Base-by-base conservation (phyloP, 2,888 invertebrate genomes). In the Dryobota labecula region DNA sequence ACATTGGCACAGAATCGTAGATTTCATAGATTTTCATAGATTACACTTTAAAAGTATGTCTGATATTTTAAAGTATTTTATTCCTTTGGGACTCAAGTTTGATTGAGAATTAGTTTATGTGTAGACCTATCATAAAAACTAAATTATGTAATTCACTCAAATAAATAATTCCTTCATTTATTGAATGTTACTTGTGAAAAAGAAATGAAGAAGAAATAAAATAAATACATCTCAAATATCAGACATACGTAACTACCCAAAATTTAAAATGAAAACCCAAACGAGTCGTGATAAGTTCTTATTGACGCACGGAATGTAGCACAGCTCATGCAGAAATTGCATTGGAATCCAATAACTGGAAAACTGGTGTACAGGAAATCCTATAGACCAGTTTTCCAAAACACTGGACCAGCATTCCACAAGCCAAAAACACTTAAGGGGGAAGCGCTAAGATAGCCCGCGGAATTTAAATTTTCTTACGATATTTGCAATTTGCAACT, bases 1-100 rank as follows among this genome's bases (percentile, higher is more conserved):
- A 57, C 72, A 79, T 87, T 82, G 75, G 78, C 85, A 85, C 78
- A 60, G 4, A 66, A 56, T 58, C 20, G 45, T 80, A 83, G 77
- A 70, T 71, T 27, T 3, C 18, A 30, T 56, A 56, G 53, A 66
- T 53, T n/a, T n/a, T n/a, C 8, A 36, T 36, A 36, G 36, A 60
- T 73, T 70, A 73, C 51, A 76, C 54, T 20, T 38, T 8, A 0
- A 7, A 33, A 67, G 49, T 73, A 27, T 70, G 45, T 68, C 61
- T 60, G 53, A 82, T 20, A 65, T 68, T 66, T 63, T 53, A 1
- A 8, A 1, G 30, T 33, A 3, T 58, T 54, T 47, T 30, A 24
- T 67, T 30, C 0, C 1, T 38, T 30, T 9, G 5, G 6, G 3
- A 15, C 13, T 58, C 38, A 41, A 18, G 7, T 18, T 41, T 58